Base-by-base conservation (phyloP, 2,888 invertebrate species). In the Pheosia tremula region DNA sequence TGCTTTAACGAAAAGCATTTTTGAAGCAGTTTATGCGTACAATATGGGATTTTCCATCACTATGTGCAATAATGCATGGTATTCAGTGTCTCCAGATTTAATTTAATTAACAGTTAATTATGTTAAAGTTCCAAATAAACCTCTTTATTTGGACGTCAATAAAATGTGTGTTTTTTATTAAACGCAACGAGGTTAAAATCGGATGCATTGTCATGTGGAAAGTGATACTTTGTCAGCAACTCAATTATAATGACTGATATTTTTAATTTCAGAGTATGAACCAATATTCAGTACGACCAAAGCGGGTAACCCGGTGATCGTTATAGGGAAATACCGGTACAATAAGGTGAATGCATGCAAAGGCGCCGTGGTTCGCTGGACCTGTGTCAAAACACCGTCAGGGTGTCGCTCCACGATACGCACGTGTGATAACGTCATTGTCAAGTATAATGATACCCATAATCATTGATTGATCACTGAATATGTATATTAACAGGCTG, bases 341-440 rank as follows among this genome's bases (percentile, higher is more conserved):
- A 80, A 80, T 55, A 69, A 69, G n/a, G 74, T 72, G 10, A 69
- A 41, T 9, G 56, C 56, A 3, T 72, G 62, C 50, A 77, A 71
- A 58, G 76, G 77, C 0, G 70, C 75, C 0, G 75, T 75, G 55
- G 67, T 76, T 3, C 67, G 82, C 0, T 84, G 83, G 83, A 73
- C 71, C 0, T 85, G 84, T 59, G 66, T 71, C 11, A 81, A 79
- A 64, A 70, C 66, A 0, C 71, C 75, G 1, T 45, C 58, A 0
- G 81, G 81, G 3, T 83, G 84, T 53, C 74, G 79, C 5, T 39
- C 41, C 41, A 24, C 39, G n/a, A 41, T 56, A 56, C 9, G 6
- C 7, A 56, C 56, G 7, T 13, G 4, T n/a, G 41, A 56, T 13
- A 13, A 41, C 11, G 24, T 13, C 10, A 41, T 56, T 41, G 37